These are phyloP conservation scores for Semaprochilodus insignis DNA, from an alignment of 2,797 vertebrate species.

Conservation along the genomic window DNA sequence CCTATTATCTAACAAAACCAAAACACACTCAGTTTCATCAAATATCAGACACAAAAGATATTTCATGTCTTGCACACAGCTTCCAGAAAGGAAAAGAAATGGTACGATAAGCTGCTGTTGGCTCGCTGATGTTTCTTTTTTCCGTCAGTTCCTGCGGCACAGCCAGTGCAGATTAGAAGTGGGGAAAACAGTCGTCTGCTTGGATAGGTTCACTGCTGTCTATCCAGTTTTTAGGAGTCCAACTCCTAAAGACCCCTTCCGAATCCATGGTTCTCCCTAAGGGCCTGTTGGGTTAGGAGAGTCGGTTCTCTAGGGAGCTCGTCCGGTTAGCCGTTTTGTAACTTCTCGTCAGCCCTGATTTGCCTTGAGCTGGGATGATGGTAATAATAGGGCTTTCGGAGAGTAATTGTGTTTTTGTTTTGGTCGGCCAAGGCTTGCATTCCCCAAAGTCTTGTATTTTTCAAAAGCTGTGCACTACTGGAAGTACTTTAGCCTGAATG, in stretches of 20 bases:
- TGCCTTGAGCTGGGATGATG: not conserved
- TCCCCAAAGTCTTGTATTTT: not conserved
- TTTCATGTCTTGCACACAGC: not conserved
- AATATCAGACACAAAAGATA: not conserved
- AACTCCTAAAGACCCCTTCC: not conserved
- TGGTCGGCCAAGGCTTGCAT: not conserved
- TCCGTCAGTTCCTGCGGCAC: not conserved
- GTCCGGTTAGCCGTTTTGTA: not conserved
- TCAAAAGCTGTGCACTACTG: not conserved
- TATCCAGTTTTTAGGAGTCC: not conserved
- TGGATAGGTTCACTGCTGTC: not conserved
- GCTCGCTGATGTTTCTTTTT: not conserved
- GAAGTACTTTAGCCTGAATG: not conserved
- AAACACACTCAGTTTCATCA: not conserved
- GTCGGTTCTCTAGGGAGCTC: not conserved
- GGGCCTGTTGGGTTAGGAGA: not conserved
- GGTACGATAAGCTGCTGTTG: not conserved
- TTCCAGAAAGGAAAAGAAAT: not conserved
- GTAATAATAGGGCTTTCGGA: not conserved
- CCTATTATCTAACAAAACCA: not conserved
- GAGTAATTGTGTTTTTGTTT: slow-evolving; percentile 16
- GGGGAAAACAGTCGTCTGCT: not conserved
- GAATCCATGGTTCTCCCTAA: not conserved
- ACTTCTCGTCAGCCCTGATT: not conserved
- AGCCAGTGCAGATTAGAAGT: not conserved